Conservation (phyloP, 2,113 vertebrate genomes). For the Notothenia rossii region DNA sequence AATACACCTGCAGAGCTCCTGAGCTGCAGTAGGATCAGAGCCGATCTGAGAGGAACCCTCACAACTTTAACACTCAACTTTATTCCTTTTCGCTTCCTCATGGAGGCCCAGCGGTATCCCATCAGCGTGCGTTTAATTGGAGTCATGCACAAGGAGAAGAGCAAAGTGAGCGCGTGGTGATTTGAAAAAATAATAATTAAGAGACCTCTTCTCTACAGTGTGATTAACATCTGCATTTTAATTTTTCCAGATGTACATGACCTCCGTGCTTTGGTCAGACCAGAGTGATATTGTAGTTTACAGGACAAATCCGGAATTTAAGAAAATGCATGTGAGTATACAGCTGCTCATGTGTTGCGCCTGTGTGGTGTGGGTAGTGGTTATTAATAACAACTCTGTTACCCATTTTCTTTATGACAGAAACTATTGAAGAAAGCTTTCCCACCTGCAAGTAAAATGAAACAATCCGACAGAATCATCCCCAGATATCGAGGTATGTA, state of each 20-base stretch:
- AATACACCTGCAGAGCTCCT: background rate
- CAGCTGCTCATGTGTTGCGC: background rate
- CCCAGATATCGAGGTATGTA: slow-evolving; percentile 78
- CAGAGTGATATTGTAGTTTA: slow-evolving; percentile 87
- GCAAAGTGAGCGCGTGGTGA: slow-evolving; percentile 67
- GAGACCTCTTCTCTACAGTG: background rate
- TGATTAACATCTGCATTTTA: background rate
- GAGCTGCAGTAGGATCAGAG: background rate
- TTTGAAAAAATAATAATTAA: background rate
- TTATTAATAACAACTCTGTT: background rate
- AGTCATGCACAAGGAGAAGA: slow-evolving; percentile 78
- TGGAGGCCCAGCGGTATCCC: slow-evolving; percentile 75
- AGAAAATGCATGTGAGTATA: slow-evolving; percentile 88
- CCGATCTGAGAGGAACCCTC: background rate
- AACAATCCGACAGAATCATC: slow-evolving; percentile 77
- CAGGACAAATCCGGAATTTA: slow-evolving; percentile 87
- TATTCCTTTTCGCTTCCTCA: slow-evolving; percentile 11
- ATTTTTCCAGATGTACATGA: slow-evolving; percentile 85
- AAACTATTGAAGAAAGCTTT: slow-evolving; percentile 89
- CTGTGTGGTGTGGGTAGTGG: background rate
- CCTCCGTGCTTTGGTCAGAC: slow-evolving; percentile 91
- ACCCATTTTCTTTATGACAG: slow-evolving; percentile 70
- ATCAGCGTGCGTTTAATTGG: slow-evolving; percentile 72
- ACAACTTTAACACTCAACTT: background rate
- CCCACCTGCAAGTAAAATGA: slow-evolving; percentile 78